Evolutionary conservation across 2,797 vertebrate species (phyloP).

Genomic region (Anas bahamensis): DNA sequence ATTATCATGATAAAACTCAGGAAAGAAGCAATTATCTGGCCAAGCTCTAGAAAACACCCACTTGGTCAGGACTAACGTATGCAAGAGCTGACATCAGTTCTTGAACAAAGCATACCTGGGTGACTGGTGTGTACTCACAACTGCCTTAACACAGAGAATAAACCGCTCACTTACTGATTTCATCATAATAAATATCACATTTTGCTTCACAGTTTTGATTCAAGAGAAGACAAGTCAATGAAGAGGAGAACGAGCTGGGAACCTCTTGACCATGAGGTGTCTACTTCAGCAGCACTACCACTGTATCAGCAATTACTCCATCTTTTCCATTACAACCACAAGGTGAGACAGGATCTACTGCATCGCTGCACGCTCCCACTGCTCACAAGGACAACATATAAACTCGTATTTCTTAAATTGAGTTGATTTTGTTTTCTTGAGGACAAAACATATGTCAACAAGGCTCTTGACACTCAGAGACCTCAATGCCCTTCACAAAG

Average conservation of each 20-base stretch:
- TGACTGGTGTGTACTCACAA: neutral
- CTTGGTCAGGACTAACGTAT: neutral
- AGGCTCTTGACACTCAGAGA: neutral
- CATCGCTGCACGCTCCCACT: neutral
- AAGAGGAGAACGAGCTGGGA: neutral
- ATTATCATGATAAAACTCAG: neutral
- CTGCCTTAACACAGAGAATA: neutral
- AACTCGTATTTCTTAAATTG: neutral
- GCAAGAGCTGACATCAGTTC: neutral
- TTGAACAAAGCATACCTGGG: neutral
- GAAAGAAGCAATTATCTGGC: neutral
- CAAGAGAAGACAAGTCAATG: neutral
- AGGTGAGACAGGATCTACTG: neutral
- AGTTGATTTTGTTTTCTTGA: neutral
- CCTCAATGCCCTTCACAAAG: neutral
- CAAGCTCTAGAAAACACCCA: neutral
- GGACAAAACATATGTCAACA: neutral
- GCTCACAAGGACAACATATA: neutral
- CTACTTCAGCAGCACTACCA: neutral
- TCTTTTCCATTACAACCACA: neutral
- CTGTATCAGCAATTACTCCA: neutral
- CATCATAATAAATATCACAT: neutral
- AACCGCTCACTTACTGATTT: neutral
- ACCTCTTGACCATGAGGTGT: neutral
- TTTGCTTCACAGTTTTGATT: neutral